phyloP scores from a whole-genome alignment of 2,888 invertebrate species.

The Ceramica pisi region DNA sequence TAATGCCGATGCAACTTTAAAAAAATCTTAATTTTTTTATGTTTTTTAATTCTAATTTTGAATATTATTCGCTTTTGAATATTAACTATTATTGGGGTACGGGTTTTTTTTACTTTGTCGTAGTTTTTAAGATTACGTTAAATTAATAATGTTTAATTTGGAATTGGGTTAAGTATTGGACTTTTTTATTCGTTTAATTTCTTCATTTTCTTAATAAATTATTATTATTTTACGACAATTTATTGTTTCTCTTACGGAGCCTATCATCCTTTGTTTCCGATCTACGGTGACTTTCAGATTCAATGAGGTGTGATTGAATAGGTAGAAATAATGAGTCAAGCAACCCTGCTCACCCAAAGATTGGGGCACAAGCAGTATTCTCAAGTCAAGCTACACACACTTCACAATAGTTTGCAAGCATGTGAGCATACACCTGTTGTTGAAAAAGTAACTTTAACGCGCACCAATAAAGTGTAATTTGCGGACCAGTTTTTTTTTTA shows the following conservation, averaged over 20 bases:
- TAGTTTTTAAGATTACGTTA: constrained; percentile 60
- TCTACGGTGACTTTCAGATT: neutral
- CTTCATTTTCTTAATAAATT: constrained; percentile 57
- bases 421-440: too few relatives aligned
- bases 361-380: too few relatives aligned
- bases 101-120: constrained; percentile 57
- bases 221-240: constrained; percentile 56
- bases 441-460: too few relatives aligned
- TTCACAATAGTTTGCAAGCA: too few relatives aligned
- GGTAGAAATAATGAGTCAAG: too few relatives aligned
- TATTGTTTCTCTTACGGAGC: constrained; percentile 27
- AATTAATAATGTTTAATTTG: constrained; percentile 50
- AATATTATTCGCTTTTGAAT: constrained; percentile 60
- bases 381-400: too few relatives aligned
- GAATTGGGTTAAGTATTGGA: constrained; percentile 62
- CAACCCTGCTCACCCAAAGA: too few relatives aligned
- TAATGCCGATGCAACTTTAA: constrained; percentile 48
- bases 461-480: too few relatives aligned
- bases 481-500: too few relatives aligned
- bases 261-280: neutral
- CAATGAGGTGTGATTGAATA: neutral
- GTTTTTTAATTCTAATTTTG: constrained; percentile 57
- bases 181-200: constrained; percentile 51
- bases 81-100: constrained; percentile 59
- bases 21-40: constrained; percentile 54